A percentile compares a stretch with the other conserved stretches of the same genome.
Evolutionary conservation across 2,888 invertebrate genomes (phyloP).

Genomic region (Lucinisca nassula): DNA sequence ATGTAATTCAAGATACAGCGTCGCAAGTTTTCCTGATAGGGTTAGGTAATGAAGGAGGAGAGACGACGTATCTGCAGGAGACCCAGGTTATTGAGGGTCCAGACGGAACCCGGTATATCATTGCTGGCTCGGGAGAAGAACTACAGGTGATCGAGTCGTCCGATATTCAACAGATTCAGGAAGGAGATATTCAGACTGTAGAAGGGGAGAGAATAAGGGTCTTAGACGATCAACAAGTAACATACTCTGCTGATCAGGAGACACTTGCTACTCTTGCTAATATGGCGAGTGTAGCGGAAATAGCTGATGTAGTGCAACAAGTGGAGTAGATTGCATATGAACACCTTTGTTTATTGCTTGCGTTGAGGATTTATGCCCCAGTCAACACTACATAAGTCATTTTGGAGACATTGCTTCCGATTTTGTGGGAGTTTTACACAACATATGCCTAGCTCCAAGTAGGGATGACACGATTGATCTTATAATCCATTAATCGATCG

Average conservation of each 20-base stretch:
- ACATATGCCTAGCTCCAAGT: too few species aligned
- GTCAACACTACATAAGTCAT: too few species aligned
- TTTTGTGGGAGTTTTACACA: too few species aligned
- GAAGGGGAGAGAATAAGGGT: constrained; percentile 17
- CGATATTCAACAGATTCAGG: constrained; percentile 54
- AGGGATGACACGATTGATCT: too few species aligned
- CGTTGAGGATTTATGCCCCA: too few species aligned
- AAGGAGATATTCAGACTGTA: constrained; percentile 49
- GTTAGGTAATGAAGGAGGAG: constrained; percentile 51
- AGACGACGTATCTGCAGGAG: constrained; percentile 65
- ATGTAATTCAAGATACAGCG: constrained; percentile 63
- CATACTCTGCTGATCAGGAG: constrained; percentile 48
- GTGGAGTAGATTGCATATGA: neutral
- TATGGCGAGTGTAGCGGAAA: constrained; percentile 65
- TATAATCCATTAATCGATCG: too few species aligned
- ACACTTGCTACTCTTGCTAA: constrained; percentile 65
- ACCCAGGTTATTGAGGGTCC: constrained; percentile 70
- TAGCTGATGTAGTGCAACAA: constrained; percentile 49
- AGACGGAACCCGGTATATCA: constrained; percentile 65
- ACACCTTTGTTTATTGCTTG: too few species aligned
- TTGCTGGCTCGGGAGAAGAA: constrained; percentile 68
- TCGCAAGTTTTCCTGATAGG: constrained; percentile 67
- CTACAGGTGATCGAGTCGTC: constrained; percentile 66
- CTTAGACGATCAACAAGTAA: constrained; percentile 18
- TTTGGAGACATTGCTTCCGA: too few species aligned